Evolutionary conservation across 2,888 invertebrate species (phyloP), one percentile per base, ranked within the genome.

Genomic region (Sialis lutaria): DNA sequence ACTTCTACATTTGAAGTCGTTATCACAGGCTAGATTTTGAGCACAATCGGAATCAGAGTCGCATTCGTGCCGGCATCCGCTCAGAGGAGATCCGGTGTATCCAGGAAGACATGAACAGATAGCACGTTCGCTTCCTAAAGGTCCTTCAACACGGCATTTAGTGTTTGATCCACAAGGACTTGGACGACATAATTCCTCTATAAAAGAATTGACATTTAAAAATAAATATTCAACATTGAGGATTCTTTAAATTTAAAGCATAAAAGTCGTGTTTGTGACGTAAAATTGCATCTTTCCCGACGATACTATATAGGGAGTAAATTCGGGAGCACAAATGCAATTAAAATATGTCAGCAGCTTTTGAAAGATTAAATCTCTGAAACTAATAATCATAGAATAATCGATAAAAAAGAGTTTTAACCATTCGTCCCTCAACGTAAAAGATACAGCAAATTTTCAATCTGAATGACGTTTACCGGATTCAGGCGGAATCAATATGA

Each of bases 181-280:
- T 9, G 85, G 87, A 57, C 82, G 80, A 60, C 88, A 89, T 40
- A 82, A 74, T 58, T 86, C 87, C 68, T 84, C 88, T 88, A 64
- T 37, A 60, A 62, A 52, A 42, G 33, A 34, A 30, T 8, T 9
- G 43, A 32, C 2, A 33, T 46, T 30, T 6, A 42, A 33, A 46
- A 42, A 45, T 31, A 10, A n/a, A 43, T 8, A 8, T 3, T 43
- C 1, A 13, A 10, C 13, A 22, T 22, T 22, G 4, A 22, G 22
- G 4, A 22, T 22, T 22, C 2, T 22, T 22, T 22, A 22, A n/a
- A 22, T 22, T 22, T 22, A 22, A 22, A 22, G 4, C 22, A 22
- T 4, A 22, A 22, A 22, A 22, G 22, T 22, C 22, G 22, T 33
- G 10, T 12, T 39, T 44, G 6, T 43, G 22, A 12, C 32, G 13